Evolutionary conservation across 2,797 vertebrate genomes (phyloP), one percentile per base, ranked within the genome.

Genomic region (Enoplosus armatus): DNA sequence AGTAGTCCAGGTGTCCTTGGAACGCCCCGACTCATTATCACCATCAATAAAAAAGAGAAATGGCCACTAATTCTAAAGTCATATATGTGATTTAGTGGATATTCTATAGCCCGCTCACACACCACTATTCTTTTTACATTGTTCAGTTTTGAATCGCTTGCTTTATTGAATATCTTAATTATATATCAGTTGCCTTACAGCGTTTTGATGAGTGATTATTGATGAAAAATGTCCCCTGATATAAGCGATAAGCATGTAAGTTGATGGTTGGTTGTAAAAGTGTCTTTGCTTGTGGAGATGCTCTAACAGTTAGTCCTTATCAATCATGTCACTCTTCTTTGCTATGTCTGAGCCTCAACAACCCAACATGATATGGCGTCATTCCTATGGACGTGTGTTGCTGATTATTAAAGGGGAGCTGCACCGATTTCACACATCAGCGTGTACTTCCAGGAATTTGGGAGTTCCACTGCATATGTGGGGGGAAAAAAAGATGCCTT

Each of bases 31-130:
- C 39, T 63, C 8, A 87, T 86, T 79, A 85, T 73, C 47, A 48
- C 68, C 29, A 71, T 72, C 80, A 72, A 87, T 90, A 87, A 90
- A 90, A 79, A 69, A 75, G 80, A 88, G 75, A 80, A 85, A 85
- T 65, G 72, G 72, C 45, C 59, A 69, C 65, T 82, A 72, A 80
- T 64, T 78, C 72, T 33, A 51, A 29, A 77, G 78, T 56, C 58
- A 83, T 83, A 41, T 68, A 79, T 64, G 58, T 70, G 27, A 69
- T 63, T 67, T 71, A 74, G 41, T 63, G 24, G 61, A 47, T 37
- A 24, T 64, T 77, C 64, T 50, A 55, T 45, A 24, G 48, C 48
- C 47, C 1, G 5, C 35, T 67, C 67, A 47, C 29, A 45, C 45
- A 37, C 20, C 39, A 15, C 48, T 20, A 27, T 51, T 63, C n/a